These are phyloP conservation scores for Gryllus bimaculatus DNA, from an alignment of 1,140 invertebrate genomes.

Conservation along the genomic window DNA sequence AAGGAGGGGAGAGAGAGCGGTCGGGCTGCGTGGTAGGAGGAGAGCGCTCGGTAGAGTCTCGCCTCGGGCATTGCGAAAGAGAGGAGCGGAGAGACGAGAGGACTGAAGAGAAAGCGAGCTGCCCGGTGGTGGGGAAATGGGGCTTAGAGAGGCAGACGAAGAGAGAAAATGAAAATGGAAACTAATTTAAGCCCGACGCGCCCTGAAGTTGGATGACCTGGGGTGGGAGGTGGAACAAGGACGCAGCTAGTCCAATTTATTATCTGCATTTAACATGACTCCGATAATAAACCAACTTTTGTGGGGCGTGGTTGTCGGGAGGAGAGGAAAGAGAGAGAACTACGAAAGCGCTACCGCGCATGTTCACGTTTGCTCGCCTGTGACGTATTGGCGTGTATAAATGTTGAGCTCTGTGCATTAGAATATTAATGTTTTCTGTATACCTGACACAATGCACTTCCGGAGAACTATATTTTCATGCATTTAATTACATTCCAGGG, in stretches of 20 bases:
- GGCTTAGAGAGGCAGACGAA: background rate
- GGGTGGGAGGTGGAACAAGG: background rate
- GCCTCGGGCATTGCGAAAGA: background rate
- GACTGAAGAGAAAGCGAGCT: background rate
- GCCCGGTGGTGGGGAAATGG: background rate
- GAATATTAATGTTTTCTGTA: no score
- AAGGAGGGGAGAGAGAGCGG: background rate
- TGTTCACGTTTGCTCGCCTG: background rate
- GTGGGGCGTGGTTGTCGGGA: background rate
- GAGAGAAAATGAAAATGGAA: background rate
- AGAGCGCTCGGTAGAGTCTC: background rate
- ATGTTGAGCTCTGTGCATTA: no score
- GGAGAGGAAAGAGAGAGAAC: background rate
- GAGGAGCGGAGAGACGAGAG: background rate
- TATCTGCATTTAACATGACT: background rate
- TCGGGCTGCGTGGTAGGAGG: background rate
- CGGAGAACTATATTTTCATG: no score
- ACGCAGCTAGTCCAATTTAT: slow-evolving; percentile 4
- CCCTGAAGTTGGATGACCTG: background rate
- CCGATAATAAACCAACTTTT: background rate
- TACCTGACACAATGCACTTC: no score
- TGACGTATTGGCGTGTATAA: background rate
- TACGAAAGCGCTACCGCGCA: background rate
- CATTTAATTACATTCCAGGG: no score
- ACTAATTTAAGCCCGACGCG: background rate